Evolutionary conservation across 2,888 invertebrate species (phyloP), one percentile per base, ranked within the genome.

Genomic region (Drosophila kuntzei): DNA sequence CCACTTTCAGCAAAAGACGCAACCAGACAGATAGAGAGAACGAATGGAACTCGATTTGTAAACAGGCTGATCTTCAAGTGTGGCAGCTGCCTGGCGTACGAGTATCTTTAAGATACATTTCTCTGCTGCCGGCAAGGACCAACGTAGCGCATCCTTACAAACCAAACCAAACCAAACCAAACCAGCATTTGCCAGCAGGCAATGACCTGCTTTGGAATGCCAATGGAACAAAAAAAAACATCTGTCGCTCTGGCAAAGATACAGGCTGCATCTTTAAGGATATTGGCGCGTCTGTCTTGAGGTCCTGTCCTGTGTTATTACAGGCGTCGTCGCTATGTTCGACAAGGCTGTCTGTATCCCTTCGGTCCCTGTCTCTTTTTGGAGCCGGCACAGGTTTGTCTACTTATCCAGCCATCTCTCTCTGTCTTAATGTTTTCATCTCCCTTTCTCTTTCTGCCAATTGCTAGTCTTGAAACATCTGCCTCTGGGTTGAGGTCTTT

Each of bases 191-290:
- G n/a, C 55, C 46, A 43, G 61, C 87, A 80, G 81, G 87, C 82
- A 83, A 63, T 87, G 87, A 83, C 83, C 83, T 83, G 83, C 87
- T 71, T 73, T 34, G 83, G 76, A 74, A 83, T 86, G 76, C 51
- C 39, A 64, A 50, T 61, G 18, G 32, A 25, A 43, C 22, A 22
- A 14, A 14, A 9, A 29, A 47, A 84, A 84, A 87, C 83, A 84
- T 87, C 83, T 83, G 83, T 79, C 62, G 62, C 29, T 20, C 54
- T 27, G 49, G 36, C 22, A 14, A 44, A 60, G 67, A 44, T 61
- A 39, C 62, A 59, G 76, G 59, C 29, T 34, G 27, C 62, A 73
- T 76, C 59, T 53, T 65, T 66, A 37, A 68, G 76, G 60, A 71
- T 67, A 83, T 80, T 83, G 77, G 75, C 71, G 77, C 47, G 76